A percentile compares a stretch with the other conserved stretches of the same genome.
Evolutionary conservation across 2,113 vertebrate genomes (phyloP).

Genomic region (Pollimyrus isidori): DNA sequence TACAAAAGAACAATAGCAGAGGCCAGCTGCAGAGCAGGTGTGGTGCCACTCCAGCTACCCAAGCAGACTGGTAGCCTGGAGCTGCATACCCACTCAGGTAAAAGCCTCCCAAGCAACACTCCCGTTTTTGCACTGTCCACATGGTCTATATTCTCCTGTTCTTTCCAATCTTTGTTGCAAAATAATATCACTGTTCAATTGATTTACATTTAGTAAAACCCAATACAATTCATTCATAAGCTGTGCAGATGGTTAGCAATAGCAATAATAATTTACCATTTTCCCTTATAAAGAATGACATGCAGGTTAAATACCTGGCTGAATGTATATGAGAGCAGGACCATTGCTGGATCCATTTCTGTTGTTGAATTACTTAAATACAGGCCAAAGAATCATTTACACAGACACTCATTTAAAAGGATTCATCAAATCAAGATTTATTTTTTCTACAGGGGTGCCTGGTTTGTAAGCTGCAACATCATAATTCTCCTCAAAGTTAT

Average conservation of each 20-base stretch:
- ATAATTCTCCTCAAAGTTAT: constrained; percentile 41
- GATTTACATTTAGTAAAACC: background rate
- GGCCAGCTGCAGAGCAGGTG: background rate
- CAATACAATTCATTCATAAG: background rate
- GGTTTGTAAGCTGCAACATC: constrained; percentile 55
- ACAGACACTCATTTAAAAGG: constrained; percentile 34
- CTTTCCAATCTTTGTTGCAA: background rate
- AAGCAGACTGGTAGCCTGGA: background rate
- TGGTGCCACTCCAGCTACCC: background rate
- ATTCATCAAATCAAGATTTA: constrained; percentile 61
- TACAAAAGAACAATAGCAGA: background rate
- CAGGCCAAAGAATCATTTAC: background rate
- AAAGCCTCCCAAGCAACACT: background rate
- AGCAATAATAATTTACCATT: background rate
- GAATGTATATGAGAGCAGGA: background rate
- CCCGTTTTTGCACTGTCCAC: background rate
- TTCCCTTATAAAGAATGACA: background rate
- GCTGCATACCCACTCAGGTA: background rate
- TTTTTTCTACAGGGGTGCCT: constrained; percentile 53
- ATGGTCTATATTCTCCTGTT: background rate
- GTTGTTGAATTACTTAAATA: background rate
- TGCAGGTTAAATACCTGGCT: background rate
- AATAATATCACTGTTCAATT: background rate
- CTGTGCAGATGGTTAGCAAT: background rate
- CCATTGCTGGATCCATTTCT: background rate